A percentile compares a stretch with the other conserved stretches of the same genome.
Conservation (phyloP, 2,797 vertebrate genomes). For the Muscicapa comitata region DNA sequence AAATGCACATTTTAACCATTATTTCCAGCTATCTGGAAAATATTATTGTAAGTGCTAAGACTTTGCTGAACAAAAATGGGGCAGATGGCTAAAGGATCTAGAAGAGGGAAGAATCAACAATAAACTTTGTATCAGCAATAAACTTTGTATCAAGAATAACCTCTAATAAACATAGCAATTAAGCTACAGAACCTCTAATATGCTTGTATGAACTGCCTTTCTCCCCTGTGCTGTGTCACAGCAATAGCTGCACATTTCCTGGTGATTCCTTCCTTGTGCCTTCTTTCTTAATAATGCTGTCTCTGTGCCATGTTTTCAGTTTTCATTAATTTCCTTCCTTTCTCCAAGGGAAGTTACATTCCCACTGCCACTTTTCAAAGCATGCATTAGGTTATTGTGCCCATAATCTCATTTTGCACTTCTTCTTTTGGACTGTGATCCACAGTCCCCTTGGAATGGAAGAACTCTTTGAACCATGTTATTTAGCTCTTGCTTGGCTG, state of each 20-base stretch:
- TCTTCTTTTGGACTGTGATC: neutral
- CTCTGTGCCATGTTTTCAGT: neutral
- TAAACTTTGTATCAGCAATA: neutral
- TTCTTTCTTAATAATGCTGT: neutral
- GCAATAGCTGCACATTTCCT: neutral
- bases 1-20: neutral
- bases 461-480: neutral
- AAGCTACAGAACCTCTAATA: neutral
- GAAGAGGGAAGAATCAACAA: neutral
- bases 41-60: neutral
- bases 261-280: neutral
- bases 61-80: neutral
- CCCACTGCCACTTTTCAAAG: neutral
- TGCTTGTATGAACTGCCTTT: neutral
- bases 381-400: neutral
- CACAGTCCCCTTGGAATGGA: neutral
- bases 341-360: neutral
- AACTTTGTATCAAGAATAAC: neutral
- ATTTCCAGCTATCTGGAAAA: neutral
- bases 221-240: neutral
- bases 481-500: neutral
- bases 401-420: neutral
- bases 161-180: neutral
- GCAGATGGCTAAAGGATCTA: neutral
- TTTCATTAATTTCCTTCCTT: slow-evolving; percentile 5